phyloP scores from a whole-genome alignment of 1,140 invertebrate species.

The Apis cerana region DNA sequence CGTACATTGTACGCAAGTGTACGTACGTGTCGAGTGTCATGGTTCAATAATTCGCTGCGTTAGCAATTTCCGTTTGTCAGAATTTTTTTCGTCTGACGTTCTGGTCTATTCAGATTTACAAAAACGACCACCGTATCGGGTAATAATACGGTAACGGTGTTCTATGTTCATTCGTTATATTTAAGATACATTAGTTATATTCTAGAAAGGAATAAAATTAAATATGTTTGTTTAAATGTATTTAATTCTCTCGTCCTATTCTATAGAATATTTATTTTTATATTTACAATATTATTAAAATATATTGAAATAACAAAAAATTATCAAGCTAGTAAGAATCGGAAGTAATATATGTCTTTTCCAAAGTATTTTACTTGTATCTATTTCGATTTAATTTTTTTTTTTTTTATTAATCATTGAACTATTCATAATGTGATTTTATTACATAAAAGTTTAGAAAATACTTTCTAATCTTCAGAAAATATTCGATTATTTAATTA shows the following conservation, averaged over 20 bases:
- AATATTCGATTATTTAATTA: background rate
- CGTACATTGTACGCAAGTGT: background rate
- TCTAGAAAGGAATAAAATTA: background rate
- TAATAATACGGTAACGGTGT: background rate
- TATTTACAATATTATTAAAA: background rate
- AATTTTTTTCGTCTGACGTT: conserved; percentile 36
- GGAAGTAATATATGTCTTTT: too few relatives aligned
- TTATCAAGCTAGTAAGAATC: too few relatives aligned
- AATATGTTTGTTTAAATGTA: background rate
- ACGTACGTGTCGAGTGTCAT: conserved; percentile 13
- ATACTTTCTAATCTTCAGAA: background rate
- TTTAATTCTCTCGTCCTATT: too few relatives aligned
- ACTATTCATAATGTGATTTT: background rate
- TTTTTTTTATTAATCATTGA: background rate
- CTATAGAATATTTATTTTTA: background rate
- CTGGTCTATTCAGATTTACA: background rate
- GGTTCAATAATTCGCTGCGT: conserved; percentile 64
- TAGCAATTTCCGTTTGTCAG: conserved; percentile 62
- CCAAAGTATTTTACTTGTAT: too few relatives aligned
- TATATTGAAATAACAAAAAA: background rate
- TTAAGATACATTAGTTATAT: background rate
- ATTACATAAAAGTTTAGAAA: fast-evolving
- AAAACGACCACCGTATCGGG: background rate
- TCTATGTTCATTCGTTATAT: background rate
- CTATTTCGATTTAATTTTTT: too few relatives aligned